A percentile compares a stretch with the other conserved stretches of the same genome.
Conservation (phyloP, 2,797 vertebrate genomes). For the Myotis pilosus region DNA sequence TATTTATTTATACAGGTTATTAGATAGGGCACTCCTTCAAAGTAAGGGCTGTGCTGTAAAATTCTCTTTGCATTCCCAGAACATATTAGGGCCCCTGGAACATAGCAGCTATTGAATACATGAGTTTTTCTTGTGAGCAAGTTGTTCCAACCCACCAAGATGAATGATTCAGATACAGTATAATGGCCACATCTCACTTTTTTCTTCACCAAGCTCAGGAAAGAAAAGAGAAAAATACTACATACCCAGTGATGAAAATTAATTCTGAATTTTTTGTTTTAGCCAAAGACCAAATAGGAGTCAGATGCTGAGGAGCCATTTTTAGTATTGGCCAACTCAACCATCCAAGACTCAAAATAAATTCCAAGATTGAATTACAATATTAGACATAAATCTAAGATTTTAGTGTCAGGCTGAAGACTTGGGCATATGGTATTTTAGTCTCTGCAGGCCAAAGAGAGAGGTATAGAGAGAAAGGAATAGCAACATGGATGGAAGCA, state of each 20-base stretch:
- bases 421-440: neutral
- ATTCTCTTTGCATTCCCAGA: neutral
- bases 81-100: neutral
- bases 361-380: constrained; percentile 38
- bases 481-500: neutral
- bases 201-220: neutral
- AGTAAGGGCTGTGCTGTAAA: neutral
- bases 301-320: constrained; percentile 34
- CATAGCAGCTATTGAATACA: neutral
- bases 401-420: neutral
- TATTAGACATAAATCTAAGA: constrained; percentile 5
- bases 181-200: neutral
- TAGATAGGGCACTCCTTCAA: neutral
- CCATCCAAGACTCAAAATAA: constrained; percentile 44
- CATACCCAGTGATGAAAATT: constrained; percentile 24
- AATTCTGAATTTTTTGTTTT: constrained; percentile 40
- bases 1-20: neutral
- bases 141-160: neutral
- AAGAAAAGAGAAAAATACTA: constrained; percentile 49
- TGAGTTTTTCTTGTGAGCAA: constrained; percentile 5
- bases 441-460: neutral
- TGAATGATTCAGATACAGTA: constrained; percentile 40
- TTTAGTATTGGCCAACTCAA: constrained; percentile 46
- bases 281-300: constrained; percentile 44
- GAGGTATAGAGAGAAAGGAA: neutral